Base-by-base conservation (phyloP, 2,113 vertebrate species). In the Lanius ludovicianus region DNA sequence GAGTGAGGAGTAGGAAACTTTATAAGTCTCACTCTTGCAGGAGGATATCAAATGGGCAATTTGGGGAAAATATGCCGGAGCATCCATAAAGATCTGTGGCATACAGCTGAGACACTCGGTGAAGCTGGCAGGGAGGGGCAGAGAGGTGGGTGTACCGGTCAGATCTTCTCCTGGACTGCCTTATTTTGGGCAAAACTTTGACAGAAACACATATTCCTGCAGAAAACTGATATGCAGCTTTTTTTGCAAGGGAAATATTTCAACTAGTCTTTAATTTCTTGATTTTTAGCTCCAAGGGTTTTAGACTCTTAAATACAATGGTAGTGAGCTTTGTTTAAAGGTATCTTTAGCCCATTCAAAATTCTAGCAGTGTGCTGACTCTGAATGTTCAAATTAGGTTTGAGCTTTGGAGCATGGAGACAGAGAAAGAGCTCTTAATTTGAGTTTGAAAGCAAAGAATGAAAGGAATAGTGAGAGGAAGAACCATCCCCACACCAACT, bases 71-170 rank as follows among this genome's bases (percentile, higher is more conserved):
- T 41, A 17, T 53, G 28, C 7, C 0, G 6, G 35, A 33, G 5
- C 14, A 55, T 47, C 21, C 27, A 47, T 15, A 22, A 20, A 77
- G 49, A 9, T 70, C 35, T 21, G 5, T 55, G 47, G 12, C 33
- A 50, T 35, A 17, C 23, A 91, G 16, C 7, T 91, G 33, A 30
- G 46, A 6, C 15, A 57, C 15, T 39, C 0, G 0, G 24, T 62
- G 31, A 50, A 65, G 55, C 8, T 53, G 30, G 11, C 16, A 79
- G 14, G 14, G 8, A 85, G 31, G 78, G 33, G 30, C 4, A 35
- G 27, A 81, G 13, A 41, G 6, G 19, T 56, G 11, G 30, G 5
- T 60, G 33, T 91, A 42, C 7, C 6, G 4, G 10, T 41, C 27
- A 87, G 15, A n/a, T 75, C 19, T 91, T 83, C 33, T 77, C 30